These are phyloP conservation scores for Saccopteryx bilineata DNA, from an alignment of 2,113 vertebrate species.

Conservation along the genomic window DNA sequence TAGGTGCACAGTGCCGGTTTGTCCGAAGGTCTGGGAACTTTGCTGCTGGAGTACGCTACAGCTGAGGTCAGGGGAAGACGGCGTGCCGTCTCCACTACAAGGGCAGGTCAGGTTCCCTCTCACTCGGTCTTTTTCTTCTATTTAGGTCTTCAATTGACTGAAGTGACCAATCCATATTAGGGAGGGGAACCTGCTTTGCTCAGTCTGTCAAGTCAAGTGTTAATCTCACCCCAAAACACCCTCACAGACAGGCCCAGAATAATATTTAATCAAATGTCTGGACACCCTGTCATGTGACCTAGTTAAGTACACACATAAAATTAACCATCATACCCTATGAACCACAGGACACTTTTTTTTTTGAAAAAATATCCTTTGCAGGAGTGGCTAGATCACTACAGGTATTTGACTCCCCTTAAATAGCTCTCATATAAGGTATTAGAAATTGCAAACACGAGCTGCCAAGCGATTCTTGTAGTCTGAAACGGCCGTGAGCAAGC, in stretches of 20 bases:
- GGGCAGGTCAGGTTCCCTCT: not conserved
- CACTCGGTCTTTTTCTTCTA: not conserved
- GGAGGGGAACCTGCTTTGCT: not conserved
- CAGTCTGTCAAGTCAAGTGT: not conserved
- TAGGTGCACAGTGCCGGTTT: not conserved
- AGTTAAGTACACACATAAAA: not conserved
- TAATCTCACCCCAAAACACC: not conserved
- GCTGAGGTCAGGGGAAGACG: too few relatives aligned
- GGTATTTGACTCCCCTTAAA: constrained; percentile 44
- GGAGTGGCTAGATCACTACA: not conserved
- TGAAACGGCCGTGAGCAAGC: not conserved
- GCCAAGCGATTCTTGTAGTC: not conserved
- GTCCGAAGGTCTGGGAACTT: not conserved
- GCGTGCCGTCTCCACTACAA: not conserved
- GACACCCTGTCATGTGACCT: not conserved
- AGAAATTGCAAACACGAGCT: constrained; percentile 20
- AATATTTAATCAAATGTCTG: not conserved
- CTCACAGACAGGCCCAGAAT: not conserved
- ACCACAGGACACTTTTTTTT: not conserved
- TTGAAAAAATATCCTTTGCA: constrained; percentile 55
- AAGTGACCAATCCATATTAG: not conserved
- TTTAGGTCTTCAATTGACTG: not conserved
- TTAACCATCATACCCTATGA: not conserved
- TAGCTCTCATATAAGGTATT: constrained; percentile 13
- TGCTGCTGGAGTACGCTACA: not conserved